These are phyloP conservation scores for Ellobius talpinus DNA, from an alignment of 2,113 vertebrate species.

Conservation along the genomic window DNA sequence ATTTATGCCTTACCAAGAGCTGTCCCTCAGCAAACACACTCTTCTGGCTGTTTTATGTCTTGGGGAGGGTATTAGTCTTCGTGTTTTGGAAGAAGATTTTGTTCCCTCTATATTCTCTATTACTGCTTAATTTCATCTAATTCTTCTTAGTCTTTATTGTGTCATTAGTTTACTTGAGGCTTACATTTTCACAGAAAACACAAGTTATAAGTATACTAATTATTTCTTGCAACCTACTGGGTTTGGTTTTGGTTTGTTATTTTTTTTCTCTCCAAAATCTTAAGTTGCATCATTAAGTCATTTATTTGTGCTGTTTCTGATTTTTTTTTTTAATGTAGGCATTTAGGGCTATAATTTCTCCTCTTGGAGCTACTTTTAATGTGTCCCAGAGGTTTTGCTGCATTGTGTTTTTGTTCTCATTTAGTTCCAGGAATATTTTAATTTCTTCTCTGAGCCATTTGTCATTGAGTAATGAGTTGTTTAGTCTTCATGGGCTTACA, in stretches of 20 bases:
- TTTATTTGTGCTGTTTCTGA: background rate
- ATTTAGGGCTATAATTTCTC: background rate
- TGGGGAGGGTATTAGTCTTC: background rate
- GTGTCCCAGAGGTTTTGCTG: background rate
- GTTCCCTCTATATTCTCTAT: background rate
- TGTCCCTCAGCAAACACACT: background rate
- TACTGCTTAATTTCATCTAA: background rate
- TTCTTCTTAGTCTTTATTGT: background rate
- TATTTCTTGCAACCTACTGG: background rate
- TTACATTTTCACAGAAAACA: background rate
- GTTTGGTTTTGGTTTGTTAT: background rate
- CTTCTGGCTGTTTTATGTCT: background rate
- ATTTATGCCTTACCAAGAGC: background rate
- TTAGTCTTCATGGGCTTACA: background rate
- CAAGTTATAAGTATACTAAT: background rate
- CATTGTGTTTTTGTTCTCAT: background rate
- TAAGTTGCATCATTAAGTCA: background rate
- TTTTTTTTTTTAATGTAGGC: background rate
- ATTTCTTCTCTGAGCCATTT: background rate
- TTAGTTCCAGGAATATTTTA: background rate
- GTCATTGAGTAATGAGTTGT: background rate
- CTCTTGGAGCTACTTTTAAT: background rate
- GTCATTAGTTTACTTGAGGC: background rate
- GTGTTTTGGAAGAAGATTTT: background rate
- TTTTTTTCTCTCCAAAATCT: background rate